A percentile compares a stretch with the other conserved stretches of the same genome.
These are phyloP conservation scores for Anadara kagoshimensis DNA, from an alignment of 1,140 invertebrate species.

Conservation along the genomic window DNA sequence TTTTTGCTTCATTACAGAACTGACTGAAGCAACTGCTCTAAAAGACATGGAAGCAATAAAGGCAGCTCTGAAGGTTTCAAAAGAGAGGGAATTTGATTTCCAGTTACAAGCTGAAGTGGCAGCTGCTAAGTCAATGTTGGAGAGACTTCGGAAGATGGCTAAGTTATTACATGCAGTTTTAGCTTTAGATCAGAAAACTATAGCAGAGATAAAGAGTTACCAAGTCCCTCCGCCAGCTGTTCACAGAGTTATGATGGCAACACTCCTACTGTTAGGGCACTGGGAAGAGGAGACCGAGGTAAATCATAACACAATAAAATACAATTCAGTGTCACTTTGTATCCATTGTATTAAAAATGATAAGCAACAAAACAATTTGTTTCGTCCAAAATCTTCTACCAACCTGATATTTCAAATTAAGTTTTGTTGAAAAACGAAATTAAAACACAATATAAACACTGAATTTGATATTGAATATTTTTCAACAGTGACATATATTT, in stretches of 20 bases:
- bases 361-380: no score
- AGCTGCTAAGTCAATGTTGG: constrained; percentile 32
- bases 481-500: no score
- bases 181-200: constrained; percentile 58
- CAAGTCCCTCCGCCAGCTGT: constrained; percentile 56
- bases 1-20: constrained; percentile 25
- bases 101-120: constrained; percentile 25
- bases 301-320: constrained; percentile 35
- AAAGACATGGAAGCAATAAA: constrained; percentile 26
- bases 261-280: constrained; percentile 62
- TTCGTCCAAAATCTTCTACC: no score
- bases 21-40: constrained; percentile 24
- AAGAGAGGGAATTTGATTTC: constrained; percentile 7
- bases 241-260: constrained; percentile 61
- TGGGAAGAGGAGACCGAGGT: constrained; percentile 61
- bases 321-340: no score
- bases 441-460: no score
- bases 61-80: constrained; percentile 15
- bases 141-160: constrained; percentile 37
- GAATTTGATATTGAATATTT: no score
- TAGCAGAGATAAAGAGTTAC: constrained; percentile 63
- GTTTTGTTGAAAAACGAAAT: neutral
- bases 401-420: no score
- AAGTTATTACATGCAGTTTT: constrained; percentile 54
- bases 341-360: no score